phyloP scores from a whole-genome alignment of 2,113 vertebrate species.

The Cephalopterus ornatus region DNA sequence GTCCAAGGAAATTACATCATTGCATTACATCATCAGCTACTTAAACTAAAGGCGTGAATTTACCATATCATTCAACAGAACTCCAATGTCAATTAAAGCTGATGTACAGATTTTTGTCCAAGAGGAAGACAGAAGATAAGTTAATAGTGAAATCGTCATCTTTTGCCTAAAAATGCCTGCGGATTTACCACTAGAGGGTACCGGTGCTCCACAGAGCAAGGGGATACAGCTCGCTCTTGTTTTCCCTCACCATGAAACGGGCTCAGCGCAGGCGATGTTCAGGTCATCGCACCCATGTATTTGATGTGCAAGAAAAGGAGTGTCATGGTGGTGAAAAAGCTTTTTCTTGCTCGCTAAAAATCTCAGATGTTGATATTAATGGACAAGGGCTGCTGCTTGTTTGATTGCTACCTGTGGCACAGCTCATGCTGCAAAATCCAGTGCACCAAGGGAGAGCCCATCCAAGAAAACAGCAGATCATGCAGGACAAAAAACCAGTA shows the following conservation, averaged over 20 bases:
- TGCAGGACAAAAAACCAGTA: neutral
- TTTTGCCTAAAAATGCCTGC: neutral
- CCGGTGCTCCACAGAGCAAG: neutral
- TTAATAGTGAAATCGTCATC: neutral
- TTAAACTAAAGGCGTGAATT: neutral
- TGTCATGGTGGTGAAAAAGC: neutral
- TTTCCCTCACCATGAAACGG: neutral
- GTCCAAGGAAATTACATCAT: neutral
- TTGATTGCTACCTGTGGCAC: fast-evolving
- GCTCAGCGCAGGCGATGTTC: neutral
- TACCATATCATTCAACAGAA: neutral
- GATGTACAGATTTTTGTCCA: neutral
- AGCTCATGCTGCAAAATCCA: neutral
- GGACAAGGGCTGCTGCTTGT: neutral
- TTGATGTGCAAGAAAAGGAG: neutral
- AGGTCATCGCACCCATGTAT: neutral
- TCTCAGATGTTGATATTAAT: fast-evolving
- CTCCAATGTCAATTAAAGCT: neutral
- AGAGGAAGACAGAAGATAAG: neutral
- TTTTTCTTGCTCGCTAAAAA: neutral
- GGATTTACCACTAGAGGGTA: constrained; percentile 49
- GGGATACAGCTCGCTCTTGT: fast-evolving
- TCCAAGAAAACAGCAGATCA: neutral
- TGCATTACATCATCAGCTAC: neutral
- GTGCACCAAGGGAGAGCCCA: neutral